A percentile compares a stretch with the other conserved stretches of the same genome.
Conservation (phyloP, 2,888 invertebrate genomes). For the Spilosoma lubricipeda region DNA sequence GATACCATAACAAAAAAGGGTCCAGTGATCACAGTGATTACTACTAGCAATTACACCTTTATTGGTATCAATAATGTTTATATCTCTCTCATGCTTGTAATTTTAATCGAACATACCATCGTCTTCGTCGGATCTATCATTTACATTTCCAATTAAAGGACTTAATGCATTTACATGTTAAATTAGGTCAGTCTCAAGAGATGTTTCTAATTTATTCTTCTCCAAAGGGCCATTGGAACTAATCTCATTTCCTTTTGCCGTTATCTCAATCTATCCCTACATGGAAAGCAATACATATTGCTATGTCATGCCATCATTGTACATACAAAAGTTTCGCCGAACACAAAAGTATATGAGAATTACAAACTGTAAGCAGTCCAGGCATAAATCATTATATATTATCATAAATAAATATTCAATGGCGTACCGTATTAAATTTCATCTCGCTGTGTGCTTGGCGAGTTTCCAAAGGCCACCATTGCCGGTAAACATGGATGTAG, state of each 20-base stretch:
- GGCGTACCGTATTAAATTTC: constrained; percentile 79
- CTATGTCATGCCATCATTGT: constrained; percentile 19
- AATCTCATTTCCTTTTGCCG: neutral
- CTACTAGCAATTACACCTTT: neutral
- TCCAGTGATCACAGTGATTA: neutral
- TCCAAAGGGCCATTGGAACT: neutral
- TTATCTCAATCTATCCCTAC: neutral
- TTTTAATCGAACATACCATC: neutral
- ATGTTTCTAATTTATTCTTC: neutral
- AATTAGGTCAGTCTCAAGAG: neutral
- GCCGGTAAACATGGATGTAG: constrained; percentile 44
- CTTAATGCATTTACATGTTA: neutral
- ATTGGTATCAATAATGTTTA: neutral
- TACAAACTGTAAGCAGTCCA: constrained; percentile 75
- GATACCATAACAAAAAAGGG: neutral
- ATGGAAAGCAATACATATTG: constrained; percentile 14
- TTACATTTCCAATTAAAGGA: constrained; percentile 1
- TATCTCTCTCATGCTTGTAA: neutral
- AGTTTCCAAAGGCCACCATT: constrained; percentile 70
- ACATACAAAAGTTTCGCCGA: constrained; percentile 23
- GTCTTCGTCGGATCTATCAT: neutral
- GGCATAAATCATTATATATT: constrained; percentile 83
- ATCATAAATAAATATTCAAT: constrained; percentile 85
- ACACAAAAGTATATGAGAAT: constrained; percentile 63
- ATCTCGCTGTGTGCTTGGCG: constrained; percentile 72